Base-by-base conservation (phyloP, 2,797 vertebrate species). In the Periparus ater region DNA sequence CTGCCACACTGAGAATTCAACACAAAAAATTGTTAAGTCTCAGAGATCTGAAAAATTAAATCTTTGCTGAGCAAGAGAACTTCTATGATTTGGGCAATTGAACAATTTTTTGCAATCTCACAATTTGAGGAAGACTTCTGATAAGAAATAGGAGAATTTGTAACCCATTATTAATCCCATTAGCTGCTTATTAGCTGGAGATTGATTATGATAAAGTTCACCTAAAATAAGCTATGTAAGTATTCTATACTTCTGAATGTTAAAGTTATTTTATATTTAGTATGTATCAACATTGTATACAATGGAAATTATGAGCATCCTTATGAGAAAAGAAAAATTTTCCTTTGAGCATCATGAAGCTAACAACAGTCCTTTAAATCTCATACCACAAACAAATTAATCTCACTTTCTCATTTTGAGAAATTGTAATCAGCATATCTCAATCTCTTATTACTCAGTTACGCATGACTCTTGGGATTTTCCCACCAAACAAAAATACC, bases 41-140 rank as follows among this genome's bases (percentile, higher is more conserved):
- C 19, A 51, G 48, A n/a, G 42, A 15, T 63, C 38, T 67, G 40
- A 74, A 61, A 79, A 91, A 45, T 20, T 16, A 45, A 34, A 30
- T 27, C 0, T 2, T 9, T 20, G 3, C 18, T 73, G 47, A 73
- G 22, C 34, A 34, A 44, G 0, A 2, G 20, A 84, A 50, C 11
- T 32, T 9, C 51, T 58, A 5, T 11, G 10, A 25, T 45, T n/a
- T 44, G 32, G 32, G 9, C 51, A 29, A 34, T 7, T 38, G 21
- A 38, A 34, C 6, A 30, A 7, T 25, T 50, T 50, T 74, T 22
- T 50, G 6, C 44, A 10, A 2, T 47, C 6, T 10, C 13, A 11
- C 14, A 13, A 3, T 50, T 45, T 47, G 7, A 73, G 7, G 19
- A 68, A 45, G 19, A 53, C 17, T 73, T 80, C 10, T 67, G 7